Evolutionary conservation across 2,888 invertebrate genomes (phyloP), one percentile per base, ranked within the genome.

Genomic region (Cheilosia variabilis): DNA sequence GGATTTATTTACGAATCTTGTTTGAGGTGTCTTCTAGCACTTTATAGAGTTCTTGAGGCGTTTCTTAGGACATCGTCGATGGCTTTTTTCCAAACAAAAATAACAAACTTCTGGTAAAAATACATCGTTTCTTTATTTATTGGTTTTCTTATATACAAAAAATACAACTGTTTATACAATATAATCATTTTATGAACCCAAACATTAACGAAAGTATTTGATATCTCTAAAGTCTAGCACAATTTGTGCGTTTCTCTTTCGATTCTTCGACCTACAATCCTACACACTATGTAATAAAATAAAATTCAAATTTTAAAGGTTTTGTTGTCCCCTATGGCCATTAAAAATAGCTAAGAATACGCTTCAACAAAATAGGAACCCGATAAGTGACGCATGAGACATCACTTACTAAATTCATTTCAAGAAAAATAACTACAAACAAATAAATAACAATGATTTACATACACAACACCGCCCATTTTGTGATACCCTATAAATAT

Each of bases 381-480:
- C 31, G 27, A 55, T 57, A 69, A 69, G 57, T 37, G 37, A 37
- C 4, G 37, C 13, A 3, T 13, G 27, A 17, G 31, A 5, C 17
- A 5, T 22, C 47, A 71, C 60, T 60, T 60, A 62, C 15, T 57
- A 76, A 65, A 65, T 45, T 57, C 34, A 45, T 69, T 43, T 57
- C 65, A 50, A 60, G 55, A 45, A 37, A 63, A 65, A 55, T 6
- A 80, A 37, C 37, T 10, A 37, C 37, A 37, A 37, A 86, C 72
- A 86, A 86, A 71, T 50, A 69, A 66, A 72, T 15, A 77, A 77
- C 5, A 34, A 41, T 37, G 17, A 63, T 62, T 17, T 41, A 55
- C 15, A 78, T 34, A 71, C 63, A 80, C 71, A 72, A 60, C 80
- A 80, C 84, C 84, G 34, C 34, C 31, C 53, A 57, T 13, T 50